Conservation (phyloP, 2,113 vertebrate genomes). For the Microcebus lehilahytsara region DNA sequence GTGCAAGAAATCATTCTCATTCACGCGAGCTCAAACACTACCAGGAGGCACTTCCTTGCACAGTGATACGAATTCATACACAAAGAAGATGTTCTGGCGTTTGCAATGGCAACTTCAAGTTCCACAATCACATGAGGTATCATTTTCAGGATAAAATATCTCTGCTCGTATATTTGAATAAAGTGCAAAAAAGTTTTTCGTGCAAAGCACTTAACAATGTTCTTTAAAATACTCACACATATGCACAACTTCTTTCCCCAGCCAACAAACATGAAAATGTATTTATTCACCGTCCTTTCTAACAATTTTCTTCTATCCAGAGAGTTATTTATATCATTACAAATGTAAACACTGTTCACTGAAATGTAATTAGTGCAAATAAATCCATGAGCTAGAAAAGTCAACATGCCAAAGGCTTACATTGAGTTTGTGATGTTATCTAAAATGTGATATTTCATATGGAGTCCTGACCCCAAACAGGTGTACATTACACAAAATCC, state of each 20-base stretch:
- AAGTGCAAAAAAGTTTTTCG: not conserved
- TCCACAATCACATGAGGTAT: not conserved
- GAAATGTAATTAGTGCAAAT: not conserved
- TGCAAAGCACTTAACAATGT: accelerated
- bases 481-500: not conserved
- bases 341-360: not conserved
- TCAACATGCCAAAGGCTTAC: not conserved
- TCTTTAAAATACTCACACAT: not conserved
- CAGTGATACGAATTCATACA: accelerated
- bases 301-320: not conserved
- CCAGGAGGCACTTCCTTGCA: accelerated
- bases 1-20: accelerated
- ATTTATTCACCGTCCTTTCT: not conserved
- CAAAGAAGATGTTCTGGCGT: accelerated
- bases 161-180: conserved; percentile 3
- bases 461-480: not conserved
- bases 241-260: accelerated
- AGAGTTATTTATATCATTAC: not conserved
- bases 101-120: accelerated
- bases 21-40: accelerated
- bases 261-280: too few relatives aligned
- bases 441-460: not conserved
- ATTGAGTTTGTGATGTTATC: not conserved
- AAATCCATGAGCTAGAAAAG: not conserved
- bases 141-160: too few relatives aligned